phyloP scores from a whole-genome alignment of 1,140 invertebrate genomes.

The Hydropsyche tenuis region DNA sequence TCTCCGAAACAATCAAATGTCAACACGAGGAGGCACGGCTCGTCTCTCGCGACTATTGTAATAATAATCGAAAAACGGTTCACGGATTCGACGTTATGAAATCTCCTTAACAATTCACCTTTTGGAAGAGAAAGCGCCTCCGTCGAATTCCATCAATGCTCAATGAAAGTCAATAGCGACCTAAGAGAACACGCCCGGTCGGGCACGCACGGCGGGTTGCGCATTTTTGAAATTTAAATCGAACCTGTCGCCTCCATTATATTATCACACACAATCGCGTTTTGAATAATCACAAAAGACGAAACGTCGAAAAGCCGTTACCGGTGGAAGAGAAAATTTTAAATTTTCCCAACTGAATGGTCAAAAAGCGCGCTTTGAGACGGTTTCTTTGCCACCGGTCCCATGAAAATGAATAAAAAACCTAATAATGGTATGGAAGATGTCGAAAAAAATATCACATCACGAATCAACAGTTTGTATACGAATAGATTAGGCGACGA shows the following conservation, averaged over 20 bases:
- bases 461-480: background rate
- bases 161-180: conserved; percentile 24
- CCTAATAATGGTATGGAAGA: background rate
- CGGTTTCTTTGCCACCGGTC: background rate
- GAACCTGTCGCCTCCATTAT: background rate
- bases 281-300: background rate
- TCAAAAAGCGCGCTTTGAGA: background rate
- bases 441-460: conserved; percentile 5
- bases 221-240: conserved; percentile 30
- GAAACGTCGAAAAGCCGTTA: background rate
- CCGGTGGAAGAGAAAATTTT: background rate
- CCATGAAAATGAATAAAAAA: background rate
- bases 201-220: background rate
- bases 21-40: too few relatives aligned
- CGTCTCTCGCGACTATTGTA: conserved; percentile 1
- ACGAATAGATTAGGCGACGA: conserved; percentile 6
- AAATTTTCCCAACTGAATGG: background rate
- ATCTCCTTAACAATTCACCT: conserved; percentile 6
- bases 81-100: conserved; percentile 24
- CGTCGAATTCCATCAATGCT: conserved; percentile 17
- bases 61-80: conserved; percentile 14
- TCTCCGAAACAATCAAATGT: too few relatives aligned
- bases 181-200: background rate
- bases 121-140: conserved; percentile 28
- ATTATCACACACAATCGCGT: background rate